Conservation (phyloP, 2,888 invertebrate genomes). For the Anodontia alba region DNA sequence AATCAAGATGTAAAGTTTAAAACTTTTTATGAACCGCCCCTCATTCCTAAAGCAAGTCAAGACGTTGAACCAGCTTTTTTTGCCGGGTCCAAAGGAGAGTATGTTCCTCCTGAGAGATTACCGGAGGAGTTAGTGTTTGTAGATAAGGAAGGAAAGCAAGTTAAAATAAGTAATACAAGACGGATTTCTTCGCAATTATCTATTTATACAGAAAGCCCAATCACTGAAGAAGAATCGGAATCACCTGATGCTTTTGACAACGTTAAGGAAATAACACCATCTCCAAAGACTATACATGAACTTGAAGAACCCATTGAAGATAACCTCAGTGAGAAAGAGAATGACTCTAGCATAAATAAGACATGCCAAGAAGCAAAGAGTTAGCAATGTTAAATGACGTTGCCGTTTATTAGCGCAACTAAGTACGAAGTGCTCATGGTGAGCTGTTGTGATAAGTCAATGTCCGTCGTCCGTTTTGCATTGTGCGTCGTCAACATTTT, state of each 20-base stretch:
- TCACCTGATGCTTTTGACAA: not conserved
- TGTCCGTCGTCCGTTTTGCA: too few relatives aligned
- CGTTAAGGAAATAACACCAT: not conserved
- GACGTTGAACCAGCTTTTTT: constrained; percentile 74
- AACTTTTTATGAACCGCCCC: constrained; percentile 76
- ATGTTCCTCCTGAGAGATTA: constrained; percentile 71
- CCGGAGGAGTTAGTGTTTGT: constrained; percentile 68
- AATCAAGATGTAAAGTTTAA: constrained; percentile 65
- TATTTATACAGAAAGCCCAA: constrained; percentile 1
- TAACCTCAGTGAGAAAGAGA: too few relatives aligned
- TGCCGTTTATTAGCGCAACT: too few relatives aligned
- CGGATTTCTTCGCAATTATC: constrained; percentile 37
- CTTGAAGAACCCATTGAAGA: not conserved
- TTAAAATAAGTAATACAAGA: constrained; percentile 50
- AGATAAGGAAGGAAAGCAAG: constrained; percentile 56
- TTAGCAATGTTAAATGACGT: too few relatives aligned
- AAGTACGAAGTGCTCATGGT: too few relatives aligned
- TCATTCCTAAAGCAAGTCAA: constrained; percentile 73
- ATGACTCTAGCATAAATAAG: too few relatives aligned
- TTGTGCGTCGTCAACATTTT: too few relatives aligned
- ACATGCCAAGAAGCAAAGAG: too few relatives aligned
- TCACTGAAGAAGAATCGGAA: constrained; percentile 9
- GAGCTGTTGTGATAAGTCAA: too few relatives aligned
- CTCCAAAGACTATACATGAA: not conserved
- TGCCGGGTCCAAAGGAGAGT: constrained; percentile 67